Conservation (phyloP, 37 sponge, comb jelly and placozoan species). For the Aphrocallistes beatrix region DNA sequence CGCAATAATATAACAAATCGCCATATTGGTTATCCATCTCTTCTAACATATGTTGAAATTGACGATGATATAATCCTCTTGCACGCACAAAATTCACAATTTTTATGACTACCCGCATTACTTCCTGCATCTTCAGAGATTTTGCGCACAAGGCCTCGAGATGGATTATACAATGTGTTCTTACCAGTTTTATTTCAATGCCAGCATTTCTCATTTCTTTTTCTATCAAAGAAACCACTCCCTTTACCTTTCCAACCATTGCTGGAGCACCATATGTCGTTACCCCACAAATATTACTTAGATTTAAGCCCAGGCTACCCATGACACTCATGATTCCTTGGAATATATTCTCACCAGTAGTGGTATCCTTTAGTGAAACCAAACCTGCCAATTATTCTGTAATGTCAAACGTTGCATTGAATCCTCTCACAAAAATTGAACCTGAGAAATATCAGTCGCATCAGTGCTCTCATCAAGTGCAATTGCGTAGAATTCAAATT, state of each 20-base stretch:
- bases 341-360: neutral
- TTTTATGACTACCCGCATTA: neutral
- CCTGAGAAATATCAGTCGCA: neutral
- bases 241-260: neutral
- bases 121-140: constrained; percentile 11
- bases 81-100: neutral
- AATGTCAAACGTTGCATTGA: neutral
- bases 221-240: constrained; percentile 7
- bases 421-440: neutral
- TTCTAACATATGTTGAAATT: neutral
- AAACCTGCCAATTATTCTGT: neutral
- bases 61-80: constrained; percentile 10
- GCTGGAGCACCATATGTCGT: constrained; percentile 9
- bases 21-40: neutral
- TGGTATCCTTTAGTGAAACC: neutral
- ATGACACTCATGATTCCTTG: neutral
- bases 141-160: constrained; percentile 16
- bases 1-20: constrained; percentile 18
- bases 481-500: constrained; percentile 12
- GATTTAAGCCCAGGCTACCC: neutral
- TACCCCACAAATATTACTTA: neutral
- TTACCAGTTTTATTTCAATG: neutral
- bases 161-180: neutral
- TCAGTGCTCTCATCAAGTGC: constrained; percentile 12
- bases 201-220: constrained; percentile 15